phyloP scores from a whole-genome alignment of 53 echinoderm and acorn worm genomes.

The Echinarachnius parma region DNA sequence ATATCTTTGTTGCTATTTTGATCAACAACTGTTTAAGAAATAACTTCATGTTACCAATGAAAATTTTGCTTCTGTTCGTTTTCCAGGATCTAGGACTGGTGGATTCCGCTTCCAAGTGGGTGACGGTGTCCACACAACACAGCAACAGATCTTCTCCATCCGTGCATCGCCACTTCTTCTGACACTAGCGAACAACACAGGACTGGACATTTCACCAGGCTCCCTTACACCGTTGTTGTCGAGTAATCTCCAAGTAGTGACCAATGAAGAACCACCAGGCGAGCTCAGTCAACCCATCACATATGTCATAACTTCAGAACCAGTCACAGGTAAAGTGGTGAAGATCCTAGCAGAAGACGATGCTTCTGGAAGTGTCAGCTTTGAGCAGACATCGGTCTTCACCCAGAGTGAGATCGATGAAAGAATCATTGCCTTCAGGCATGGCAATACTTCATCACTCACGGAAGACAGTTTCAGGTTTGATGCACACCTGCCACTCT shows the following conservation, averaged over 20 bases:
- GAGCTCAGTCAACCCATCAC: conserved; percentile 73
- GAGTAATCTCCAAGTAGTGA: conserved; percentile 58
- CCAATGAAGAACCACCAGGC: conserved; percentile 73
- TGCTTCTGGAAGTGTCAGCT: conserved; percentile 47
- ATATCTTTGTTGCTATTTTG: no score
- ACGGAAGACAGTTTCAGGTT: conserved; percentile 62
- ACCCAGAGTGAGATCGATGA: conserved; percentile 72
- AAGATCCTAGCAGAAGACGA: conserved; percentile 42
- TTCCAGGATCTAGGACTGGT: conserved; percentile 78
- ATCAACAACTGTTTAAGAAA: no score
- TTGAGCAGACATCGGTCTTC: conserved; percentile 52
- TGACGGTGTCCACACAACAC: conserved; percentile 78
- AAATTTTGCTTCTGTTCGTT: not conserved
- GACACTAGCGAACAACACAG: conserved; percentile 56
- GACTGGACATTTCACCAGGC: conserved; percentile 51
- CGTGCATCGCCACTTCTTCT: conserved; percentile 67
- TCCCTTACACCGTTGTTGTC: conserved; percentile 73
- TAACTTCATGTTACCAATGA: no score
- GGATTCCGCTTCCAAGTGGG: conserved; percentile 86
- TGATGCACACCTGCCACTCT: conserved; percentile 60
- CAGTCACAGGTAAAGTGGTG: conserved; percentile 67
- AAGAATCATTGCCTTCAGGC: conserved; percentile 67
- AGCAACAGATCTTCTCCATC: conserved; percentile 90
- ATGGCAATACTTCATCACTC: conserved; percentile 47
- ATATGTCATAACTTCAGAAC: conserved; percentile 50